Evolutionary conservation across 35 echinoderm and acorn worm species (phyloP).

Genomic region (Lytechinus pictus): DNA sequence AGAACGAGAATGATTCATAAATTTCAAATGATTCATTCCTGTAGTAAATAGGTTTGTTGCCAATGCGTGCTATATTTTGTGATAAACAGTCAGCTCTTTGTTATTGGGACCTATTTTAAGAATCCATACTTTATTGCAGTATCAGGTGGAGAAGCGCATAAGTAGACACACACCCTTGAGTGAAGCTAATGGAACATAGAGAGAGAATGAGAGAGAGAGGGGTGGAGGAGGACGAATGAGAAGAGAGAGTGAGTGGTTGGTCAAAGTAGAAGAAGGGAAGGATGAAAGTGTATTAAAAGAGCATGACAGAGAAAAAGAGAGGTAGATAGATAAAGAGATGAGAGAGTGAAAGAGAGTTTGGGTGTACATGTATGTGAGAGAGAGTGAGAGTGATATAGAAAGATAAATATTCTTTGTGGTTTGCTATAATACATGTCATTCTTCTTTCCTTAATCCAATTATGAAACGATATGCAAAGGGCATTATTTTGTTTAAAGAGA

Average conservation of each 20-base stretch:
- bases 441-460: too few relatives aligned
- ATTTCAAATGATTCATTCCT: too few relatives aligned
- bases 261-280: neutral
- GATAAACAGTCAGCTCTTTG: neutral
- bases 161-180: constrained; percentile 12
- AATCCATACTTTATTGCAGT: neutral
- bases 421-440: too few relatives aligned
- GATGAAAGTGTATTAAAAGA: neutral
- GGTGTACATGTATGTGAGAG: too few relatives aligned
- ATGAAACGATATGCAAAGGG: too few relatives aligned
- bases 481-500: too few relatives aligned
- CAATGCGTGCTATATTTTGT: neutral
- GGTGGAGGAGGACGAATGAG: neutral
- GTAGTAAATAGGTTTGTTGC: neutral
- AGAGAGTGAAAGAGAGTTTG: neutral
- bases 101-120: neutral
- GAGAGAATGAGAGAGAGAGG: neutral
- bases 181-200: neutral
- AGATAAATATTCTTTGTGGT: neutral
- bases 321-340: neutral
- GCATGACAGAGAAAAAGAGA: neutral
- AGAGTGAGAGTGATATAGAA: neutral
- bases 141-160: neutral
- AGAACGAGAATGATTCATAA: too few relatives aligned
- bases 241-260: neutral